phyloP scores from a whole-genome alignment of 1,140 invertebrate species.

The Pseudomyrmex concolor region DNA sequence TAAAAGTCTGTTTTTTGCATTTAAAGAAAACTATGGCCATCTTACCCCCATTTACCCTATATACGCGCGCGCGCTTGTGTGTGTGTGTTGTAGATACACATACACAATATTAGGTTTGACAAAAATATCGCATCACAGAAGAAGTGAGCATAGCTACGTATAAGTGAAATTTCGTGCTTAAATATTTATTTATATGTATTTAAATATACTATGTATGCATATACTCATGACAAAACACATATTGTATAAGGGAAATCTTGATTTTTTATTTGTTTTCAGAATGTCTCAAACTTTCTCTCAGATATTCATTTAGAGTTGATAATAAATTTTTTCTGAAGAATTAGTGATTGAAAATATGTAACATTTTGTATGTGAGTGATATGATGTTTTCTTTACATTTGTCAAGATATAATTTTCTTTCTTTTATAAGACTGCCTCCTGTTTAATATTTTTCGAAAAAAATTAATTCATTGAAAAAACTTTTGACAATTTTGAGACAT shows the following conservation, averaged over 20 bases:
- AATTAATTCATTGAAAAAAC: not conserved
- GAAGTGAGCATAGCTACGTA: not conserved
- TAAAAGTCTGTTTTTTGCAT: too few species aligned
- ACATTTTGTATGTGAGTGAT: not conserved
- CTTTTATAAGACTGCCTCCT: too few species aligned
- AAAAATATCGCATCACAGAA: not conserved
- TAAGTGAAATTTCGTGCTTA: constrained; percentile 56
- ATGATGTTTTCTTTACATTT: not conserved
- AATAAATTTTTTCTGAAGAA: constrained; percentile 4
- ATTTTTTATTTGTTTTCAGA: not conserved
- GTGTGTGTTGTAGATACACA: too few species aligned
- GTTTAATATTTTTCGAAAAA: not conserved
- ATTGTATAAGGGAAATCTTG: constrained; percentile 1
- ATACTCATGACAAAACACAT: not conserved
- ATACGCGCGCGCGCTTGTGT: too few species aligned
- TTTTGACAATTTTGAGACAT: constrained; percentile 16
- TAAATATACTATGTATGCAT: constrained; percentile 25
- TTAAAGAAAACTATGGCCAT: too few species aligned
- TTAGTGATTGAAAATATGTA: constrained; percentile 9
- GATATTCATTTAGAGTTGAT: not conserved
- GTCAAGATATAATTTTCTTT: too few species aligned
- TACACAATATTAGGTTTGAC: constrained; percentile 18
- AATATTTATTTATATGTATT: constrained; percentile 57
- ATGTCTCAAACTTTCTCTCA: not conserved
- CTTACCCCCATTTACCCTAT: too few species aligned